These are phyloP conservation scores for Diabrotica virgifera DNA, from an alignment of 1,140 invertebrate genomes.

Conservation along the genomic window DNA sequence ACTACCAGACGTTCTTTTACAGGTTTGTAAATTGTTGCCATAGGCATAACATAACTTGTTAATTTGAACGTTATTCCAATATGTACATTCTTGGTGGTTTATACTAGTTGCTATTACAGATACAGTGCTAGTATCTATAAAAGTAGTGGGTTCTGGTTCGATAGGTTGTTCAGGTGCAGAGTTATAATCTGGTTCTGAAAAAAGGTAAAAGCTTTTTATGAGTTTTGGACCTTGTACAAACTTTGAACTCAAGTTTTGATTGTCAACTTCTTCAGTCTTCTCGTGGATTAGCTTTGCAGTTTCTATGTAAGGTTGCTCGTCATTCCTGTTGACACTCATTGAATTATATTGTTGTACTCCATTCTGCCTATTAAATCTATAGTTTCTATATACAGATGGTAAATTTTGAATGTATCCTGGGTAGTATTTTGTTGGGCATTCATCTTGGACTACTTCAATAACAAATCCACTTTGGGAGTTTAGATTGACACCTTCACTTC, in stretches of 20 bases:
- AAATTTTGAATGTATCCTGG: constrained; percentile 20
- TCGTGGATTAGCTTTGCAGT: constrained; percentile 27
- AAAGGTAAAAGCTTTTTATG: constrained; percentile 38
- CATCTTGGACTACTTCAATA: constrained; percentile 55
- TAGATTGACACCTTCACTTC: constrained; percentile 29
- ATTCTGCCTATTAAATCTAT: constrained; percentile 16
- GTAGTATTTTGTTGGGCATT: constrained; percentile 46
- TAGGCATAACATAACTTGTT: constrained; percentile 17
- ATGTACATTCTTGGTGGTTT: constrained; percentile 25
- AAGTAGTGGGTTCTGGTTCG: constrained; percentile 37
- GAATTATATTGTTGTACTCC: background rate
- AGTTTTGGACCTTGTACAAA: constrained; percentile 12
- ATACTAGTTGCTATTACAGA: constrained; percentile 26
- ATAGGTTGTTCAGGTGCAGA: constrained; percentile 11
- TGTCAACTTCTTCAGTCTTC: constrained; percentile 20
- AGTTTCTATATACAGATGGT: too few relatives aligned
- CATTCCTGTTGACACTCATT: background rate
- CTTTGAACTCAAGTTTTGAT: too few relatives aligned
- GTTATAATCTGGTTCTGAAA: constrained; percentile 27
- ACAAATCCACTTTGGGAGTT: constrained; percentile 51
- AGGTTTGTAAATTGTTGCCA: constrained; percentile 19
- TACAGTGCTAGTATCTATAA: constrained; percentile 32
- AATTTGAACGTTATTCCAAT: constrained; percentile 33
- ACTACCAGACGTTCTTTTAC: constrained; percentile 15
- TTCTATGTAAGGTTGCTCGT: constrained; percentile 9